phyloP scores from a whole-genome alignment of 2,113 vertebrate genomes.

The Bufo gargarizans region DNA sequence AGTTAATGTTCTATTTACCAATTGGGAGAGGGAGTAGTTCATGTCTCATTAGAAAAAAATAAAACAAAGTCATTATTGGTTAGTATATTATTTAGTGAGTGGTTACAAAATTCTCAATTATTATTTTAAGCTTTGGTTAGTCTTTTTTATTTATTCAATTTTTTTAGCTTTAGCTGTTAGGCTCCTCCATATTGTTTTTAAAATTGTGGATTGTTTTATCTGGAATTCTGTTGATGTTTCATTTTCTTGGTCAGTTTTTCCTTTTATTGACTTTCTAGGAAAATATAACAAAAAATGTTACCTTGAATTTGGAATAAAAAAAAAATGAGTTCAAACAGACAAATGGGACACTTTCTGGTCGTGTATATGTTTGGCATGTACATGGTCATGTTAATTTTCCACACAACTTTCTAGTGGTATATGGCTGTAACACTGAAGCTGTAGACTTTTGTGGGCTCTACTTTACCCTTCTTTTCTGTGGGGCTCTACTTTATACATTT shows the following conservation, averaged over 20 bases:
- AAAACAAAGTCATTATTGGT: slow-evolving; percentile 17
- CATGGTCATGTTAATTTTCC: background rate
- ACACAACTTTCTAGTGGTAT: background rate
- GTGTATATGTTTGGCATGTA: background rate
- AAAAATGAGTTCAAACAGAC: background rate
- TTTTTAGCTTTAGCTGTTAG: background rate
- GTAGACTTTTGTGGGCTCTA: background rate
- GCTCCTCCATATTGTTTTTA: slow-evolving; percentile 19
- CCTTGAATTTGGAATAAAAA: background rate
- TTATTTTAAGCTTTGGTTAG: slow-evolving; percentile 35
- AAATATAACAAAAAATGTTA: background rate
- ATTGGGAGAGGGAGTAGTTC: background rate
- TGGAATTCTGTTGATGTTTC: slow-evolving; percentile 50
- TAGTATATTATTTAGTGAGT: slow-evolving; percentile 24
- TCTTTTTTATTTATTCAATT: slow-evolving; percentile 45
- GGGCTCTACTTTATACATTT: no score
- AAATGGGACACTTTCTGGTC: no score
- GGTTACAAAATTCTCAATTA: slow-evolving; percentile 3
- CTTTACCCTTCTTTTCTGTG: background rate
- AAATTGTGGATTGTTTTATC: background rate
- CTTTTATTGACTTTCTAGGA: background rate
- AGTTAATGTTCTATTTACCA: slow-evolving; percentile 39
- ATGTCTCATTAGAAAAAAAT: slow-evolving; percentile 42
- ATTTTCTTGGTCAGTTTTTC: background rate
- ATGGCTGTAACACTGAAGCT: background rate